Evolutionary conservation across 2,888 invertebrate species (phyloP).

Genomic region (Cryptocephalus primarius): DNA sequence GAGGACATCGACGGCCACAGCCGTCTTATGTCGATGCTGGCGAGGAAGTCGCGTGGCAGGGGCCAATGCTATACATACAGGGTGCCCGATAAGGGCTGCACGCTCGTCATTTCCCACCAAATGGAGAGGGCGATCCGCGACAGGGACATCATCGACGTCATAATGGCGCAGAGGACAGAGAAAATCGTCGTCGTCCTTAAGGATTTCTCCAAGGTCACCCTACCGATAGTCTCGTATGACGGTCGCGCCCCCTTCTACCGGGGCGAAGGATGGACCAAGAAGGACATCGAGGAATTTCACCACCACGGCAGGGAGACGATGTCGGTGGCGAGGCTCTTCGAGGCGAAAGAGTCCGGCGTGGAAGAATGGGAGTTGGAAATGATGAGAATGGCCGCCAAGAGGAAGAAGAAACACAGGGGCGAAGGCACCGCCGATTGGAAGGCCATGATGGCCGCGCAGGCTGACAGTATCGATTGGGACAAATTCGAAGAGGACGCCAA

Average conservation of each 20-base stretch:
- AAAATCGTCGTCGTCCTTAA: constrained; percentile 59
- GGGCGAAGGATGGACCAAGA: constrained; percentile 60
- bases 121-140: constrained; percentile 68
- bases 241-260: constrained; percentile 46
- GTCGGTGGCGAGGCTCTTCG: constrained; percentile 52
- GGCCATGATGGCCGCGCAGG: constrained; percentile 27
- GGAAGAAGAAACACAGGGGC: constrained; percentile 29
- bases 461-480: constrained; percentile 31
- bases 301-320: constrained; percentile 33
- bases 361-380: constrained; percentile 34
- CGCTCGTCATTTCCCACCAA: constrained; percentile 59
- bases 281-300: constrained; percentile 40
- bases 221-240: constrained; percentile 40
- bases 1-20: constrained; percentile 30
- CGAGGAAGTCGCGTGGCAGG: constrained; percentile 42
- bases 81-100: constrained; percentile 59
- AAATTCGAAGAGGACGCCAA: constrained; percentile 33
- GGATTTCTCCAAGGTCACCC: constrained; percentile 58
- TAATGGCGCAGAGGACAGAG: constrained; percentile 64
- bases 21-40: constrained; percentile 36
- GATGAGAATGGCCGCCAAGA: constrained; percentile 30
- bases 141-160: constrained; percentile 64
- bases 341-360: constrained; percentile 31
- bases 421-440: constrained; percentile 32
- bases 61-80: constrained; percentile 60